Percentiles rank a stretch among this genome's conserved stretches.
phyloP scores from a whole-genome alignment of 2,888 invertebrate genomes.

The Yponomeuta plumbellus region DNA sequence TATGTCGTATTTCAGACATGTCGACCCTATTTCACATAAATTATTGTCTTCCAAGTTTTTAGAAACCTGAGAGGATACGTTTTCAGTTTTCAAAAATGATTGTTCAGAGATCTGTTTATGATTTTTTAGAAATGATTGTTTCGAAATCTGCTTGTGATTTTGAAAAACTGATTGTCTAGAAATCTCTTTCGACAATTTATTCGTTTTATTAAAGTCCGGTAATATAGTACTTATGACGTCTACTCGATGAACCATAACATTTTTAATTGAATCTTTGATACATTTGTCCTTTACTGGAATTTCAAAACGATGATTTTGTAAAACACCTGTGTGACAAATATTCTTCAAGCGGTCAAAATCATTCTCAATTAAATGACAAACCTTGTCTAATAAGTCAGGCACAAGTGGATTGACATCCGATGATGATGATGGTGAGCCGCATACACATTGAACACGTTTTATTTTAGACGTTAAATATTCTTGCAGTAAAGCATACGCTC shows the following conservation, averaged over 20 bases:
- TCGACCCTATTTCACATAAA: constrained; percentile 33
- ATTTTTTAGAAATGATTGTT: constrained; percentile 23
- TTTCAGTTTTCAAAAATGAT: constrained; percentile 27
- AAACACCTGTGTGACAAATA: constrained; percentile 38
- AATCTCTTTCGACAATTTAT: background rate
- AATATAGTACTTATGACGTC: background rate
- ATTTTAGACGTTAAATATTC: constrained; percentile 67
- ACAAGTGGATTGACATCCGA: constrained; percentile 36
- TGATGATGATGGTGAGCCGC: constrained; percentile 31
- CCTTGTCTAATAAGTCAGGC: constrained; percentile 47
- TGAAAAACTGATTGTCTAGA: constrained; percentile 4
- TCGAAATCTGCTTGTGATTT: constrained; percentile 25
- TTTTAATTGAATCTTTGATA: background rate
- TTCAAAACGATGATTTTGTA: constrained; percentile 4
- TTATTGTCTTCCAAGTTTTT: constrained; percentile 33
- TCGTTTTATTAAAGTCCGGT: background rate
- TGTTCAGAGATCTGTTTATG: constrained; percentile 27
- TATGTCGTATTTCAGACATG: background rate
- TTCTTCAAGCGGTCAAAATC: constrained; percentile 58
- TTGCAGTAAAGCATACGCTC: constrained; percentile 57
- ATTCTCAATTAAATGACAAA: constrained; percentile 53
- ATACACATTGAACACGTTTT: constrained; percentile 50
- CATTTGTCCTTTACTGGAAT: constrained; percentile 10
- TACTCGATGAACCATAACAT: background rate
- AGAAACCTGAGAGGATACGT: constrained; percentile 38